A percentile compares a stretch with the other conserved stretches of the same genome.
Conservation (phyloP, 1,140 invertebrate species). For the Magallana angulata region DNA sequence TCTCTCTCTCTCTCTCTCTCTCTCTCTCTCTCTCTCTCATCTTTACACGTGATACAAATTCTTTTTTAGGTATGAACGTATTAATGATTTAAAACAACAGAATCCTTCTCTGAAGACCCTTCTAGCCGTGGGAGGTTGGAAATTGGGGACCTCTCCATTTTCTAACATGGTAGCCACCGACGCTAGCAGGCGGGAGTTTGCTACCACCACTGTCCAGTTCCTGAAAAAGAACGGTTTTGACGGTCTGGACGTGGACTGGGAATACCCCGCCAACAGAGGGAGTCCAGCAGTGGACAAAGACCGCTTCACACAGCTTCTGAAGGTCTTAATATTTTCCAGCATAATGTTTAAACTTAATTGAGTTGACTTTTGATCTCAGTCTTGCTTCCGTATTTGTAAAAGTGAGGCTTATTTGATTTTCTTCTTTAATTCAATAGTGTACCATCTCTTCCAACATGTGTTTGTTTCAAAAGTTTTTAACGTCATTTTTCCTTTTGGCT, state of each 20-base stretch:
- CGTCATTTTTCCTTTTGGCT: too few species aligned
- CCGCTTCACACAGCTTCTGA: conserved; percentile 71
- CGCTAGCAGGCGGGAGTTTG: conserved; percentile 84
- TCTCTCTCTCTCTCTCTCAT: too few species aligned
- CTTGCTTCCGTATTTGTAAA: too few species aligned
- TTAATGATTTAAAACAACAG: conserved; percentile 89
- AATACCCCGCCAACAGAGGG: conserved; percentile 87
- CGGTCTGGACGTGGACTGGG: conserved; percentile 97
- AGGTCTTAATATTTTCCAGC: conserved; percentile 59
- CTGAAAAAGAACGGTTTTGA: conserved; percentile 94
- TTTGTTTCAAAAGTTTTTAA: too few species aligned
- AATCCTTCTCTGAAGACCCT: conserved; percentile 94
- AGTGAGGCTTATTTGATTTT: too few species aligned
- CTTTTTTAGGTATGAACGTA: conserved; percentile 55
- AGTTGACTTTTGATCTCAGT: too few species aligned
- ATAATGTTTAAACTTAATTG: too few species aligned
- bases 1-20: too few species aligned
- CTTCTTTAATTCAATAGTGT: too few species aligned
- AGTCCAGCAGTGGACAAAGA: conserved; percentile 85
- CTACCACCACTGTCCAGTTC: conserved; percentile 95
- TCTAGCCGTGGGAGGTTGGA: conserved; percentile 96
- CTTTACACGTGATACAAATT: neutral
- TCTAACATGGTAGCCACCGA: conserved; percentile 83
- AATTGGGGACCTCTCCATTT: conserved; percentile 95
- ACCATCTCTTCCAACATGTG: too few species aligned